Evolutionary conservation across 2,113 vertebrate species (phyloP).

Genomic region (Orycteropus afer): DNA sequence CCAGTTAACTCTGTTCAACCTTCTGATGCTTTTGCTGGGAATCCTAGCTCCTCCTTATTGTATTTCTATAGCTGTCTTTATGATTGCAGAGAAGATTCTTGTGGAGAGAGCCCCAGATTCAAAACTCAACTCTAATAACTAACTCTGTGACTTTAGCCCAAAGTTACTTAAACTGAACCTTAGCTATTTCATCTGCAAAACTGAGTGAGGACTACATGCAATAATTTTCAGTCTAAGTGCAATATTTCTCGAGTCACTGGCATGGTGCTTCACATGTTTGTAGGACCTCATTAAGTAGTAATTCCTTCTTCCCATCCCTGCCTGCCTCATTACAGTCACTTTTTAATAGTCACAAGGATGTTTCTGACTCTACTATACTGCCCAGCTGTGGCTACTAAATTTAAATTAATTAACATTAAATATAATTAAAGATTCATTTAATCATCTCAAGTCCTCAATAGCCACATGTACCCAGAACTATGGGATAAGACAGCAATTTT

Average conservation of each 20-base stretch:
- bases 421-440: neutral
- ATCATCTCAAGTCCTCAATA: neutral
- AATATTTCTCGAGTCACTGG: neutral
- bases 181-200: slow-evolving; percentile 10
- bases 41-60: too few species aligned
- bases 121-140: neutral
- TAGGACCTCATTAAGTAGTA: neutral
- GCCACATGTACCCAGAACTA: neutral
- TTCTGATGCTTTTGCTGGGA: neutral
- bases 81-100: neutral
- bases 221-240: too few species aligned
- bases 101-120: neutral
- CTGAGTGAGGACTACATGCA: neutral
- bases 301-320: neutral
- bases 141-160: neutral
- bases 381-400: neutral
- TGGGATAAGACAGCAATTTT: neutral
- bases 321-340: neutral
- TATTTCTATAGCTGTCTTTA: neutral
- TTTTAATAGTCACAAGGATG: neutral
- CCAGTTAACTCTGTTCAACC: too few species aligned
- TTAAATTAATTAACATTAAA: slow-evolving; percentile 15
- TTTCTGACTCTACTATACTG: neutral
- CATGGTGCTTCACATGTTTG: neutral
- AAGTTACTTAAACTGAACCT: neutral